phyloP scores from a whole-genome alignment of 2,888 invertebrate species.

The Ashinkailepas kermadecensis region DNA sequence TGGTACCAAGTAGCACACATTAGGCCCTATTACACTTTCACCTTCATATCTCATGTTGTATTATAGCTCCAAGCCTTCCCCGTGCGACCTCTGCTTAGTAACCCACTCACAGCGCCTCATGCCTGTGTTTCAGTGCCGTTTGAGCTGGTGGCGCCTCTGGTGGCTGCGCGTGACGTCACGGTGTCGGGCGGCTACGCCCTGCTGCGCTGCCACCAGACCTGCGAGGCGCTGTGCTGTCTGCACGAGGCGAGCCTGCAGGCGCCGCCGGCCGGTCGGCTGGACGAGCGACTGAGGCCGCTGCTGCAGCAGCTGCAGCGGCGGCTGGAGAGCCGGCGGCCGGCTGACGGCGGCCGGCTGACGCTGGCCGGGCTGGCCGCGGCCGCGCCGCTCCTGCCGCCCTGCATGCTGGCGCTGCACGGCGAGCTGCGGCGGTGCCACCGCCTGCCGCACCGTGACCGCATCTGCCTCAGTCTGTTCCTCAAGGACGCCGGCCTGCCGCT shows the following conservation, averaged over 20 bases:
- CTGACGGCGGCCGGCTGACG: conserved; percentile 49
- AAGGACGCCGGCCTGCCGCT: conserved; percentile 63
- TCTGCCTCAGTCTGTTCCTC: conserved; percentile 60
- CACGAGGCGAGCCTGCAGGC: conserved; percentile 51
- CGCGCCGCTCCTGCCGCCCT: conserved; percentile 52
- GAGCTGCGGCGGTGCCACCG: conserved; percentile 52
- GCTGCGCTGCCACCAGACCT: conserved; percentile 27
- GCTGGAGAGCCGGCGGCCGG: conserved; percentile 51
- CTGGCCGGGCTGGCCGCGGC: conserved; percentile 50
- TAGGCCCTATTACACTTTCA: no score
- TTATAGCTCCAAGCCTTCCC: no score
- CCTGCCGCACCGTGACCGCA: conserved; percentile 55
- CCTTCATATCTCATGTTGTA: no score
- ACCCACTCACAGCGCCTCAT: no score
- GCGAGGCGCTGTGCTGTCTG: conserved; percentile 36
- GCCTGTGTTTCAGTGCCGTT: conserved; percentile 47
- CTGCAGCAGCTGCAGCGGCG: conserved; percentile 44
- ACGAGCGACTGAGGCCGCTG: conserved; percentile 32
- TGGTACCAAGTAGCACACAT: no score
- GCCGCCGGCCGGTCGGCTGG: conserved; percentile 50
- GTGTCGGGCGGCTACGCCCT: conserved; percentile 45
- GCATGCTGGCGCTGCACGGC: conserved; percentile 56
- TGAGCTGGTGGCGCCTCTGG: conserved; percentile 49
- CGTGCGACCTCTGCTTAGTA: no score
- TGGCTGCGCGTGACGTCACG: conserved; percentile 50